Conservation (phyloP, 1,140 invertebrate species). For the Chlorops oryzae region DNA sequence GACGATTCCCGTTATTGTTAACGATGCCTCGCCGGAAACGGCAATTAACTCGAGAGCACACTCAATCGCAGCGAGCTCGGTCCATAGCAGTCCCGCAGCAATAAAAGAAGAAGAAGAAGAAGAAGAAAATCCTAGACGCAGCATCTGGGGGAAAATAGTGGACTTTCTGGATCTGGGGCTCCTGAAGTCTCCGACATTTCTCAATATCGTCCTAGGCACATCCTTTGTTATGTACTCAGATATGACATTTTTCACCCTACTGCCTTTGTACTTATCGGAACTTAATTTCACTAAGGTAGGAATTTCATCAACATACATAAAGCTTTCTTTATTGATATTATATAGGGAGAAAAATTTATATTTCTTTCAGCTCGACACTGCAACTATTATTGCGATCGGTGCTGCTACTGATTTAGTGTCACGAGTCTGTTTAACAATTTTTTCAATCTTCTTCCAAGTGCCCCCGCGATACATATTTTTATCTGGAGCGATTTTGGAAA, state of each 20-base stretch:
- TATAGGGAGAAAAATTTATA: too few relatives aligned
- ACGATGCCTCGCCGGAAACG: constrained; percentile 41
- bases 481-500: constrained; percentile 49
- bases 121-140: not conserved
- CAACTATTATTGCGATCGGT: constrained; percentile 52
- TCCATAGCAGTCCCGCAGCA: not conserved
- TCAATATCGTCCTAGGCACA: constrained; percentile 57
- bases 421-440: constrained; percentile 48
- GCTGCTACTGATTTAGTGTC: constrained; percentile 52
- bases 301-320: too few relatives aligned
- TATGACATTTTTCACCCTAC: constrained; percentile 58
- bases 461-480: constrained; percentile 53
- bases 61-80: not conserved
- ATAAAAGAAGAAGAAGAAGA: too few relatives aligned
- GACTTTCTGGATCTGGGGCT: constrained; percentile 55
- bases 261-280: constrained; percentile 52
- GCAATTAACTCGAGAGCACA: constrained; percentile 13
- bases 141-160: constrained; percentile 46
- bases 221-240: constrained; percentile 54
- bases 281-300: constrained; percentile 51
- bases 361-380: constrained; percentile 47
- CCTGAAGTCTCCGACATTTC: constrained; percentile 54
- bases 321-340: too few relatives aligned
- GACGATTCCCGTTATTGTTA: constrained; percentile 41
- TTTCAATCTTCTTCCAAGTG: constrained; percentile 48